Conservation (phyloP, 2,113 vertebrate genomes). For the Lophochroa leadbeateri region DNA sequence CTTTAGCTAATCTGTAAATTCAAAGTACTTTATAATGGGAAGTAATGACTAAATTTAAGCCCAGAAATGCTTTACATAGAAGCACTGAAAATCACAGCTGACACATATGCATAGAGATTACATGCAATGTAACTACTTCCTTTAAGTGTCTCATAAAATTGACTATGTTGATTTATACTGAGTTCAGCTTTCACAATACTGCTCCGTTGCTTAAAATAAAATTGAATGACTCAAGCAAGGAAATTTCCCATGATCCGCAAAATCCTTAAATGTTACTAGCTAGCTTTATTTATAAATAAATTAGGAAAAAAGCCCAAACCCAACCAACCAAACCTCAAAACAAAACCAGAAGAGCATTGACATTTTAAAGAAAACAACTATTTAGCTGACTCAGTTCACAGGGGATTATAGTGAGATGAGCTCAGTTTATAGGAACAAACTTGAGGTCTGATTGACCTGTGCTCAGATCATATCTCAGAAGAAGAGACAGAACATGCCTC, state of each 20-base stretch:
- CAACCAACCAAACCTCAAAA: fast-evolving
- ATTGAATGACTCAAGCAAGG: neutral
- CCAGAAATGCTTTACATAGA: neutral
- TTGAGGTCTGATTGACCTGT: neutral
- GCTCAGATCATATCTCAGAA: neutral
- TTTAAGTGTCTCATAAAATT: neutral
- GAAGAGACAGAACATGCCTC: neutral
- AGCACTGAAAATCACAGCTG: neutral
- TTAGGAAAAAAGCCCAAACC: neutral
- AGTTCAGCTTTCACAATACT: neutral
- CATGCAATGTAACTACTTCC: neutral
- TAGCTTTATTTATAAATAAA: neutral
- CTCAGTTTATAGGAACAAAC: neutral
- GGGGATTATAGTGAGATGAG: neutral
- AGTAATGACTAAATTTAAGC: neutral
- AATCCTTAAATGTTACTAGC: neutral
- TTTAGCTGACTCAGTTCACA: neutral
- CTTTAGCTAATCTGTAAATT: neutral
- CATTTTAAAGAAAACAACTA: neutral
- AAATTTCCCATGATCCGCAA: neutral
- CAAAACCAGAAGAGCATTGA: neutral
- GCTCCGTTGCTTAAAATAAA: neutral
- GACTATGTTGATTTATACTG: neutral
- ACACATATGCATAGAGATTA: neutral
- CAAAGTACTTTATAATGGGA: neutral